Evolutionary conservation across 2,888 invertebrate species (phyloP), one percentile per base, ranked within the genome.

Genomic region (Salpingus planirostris): DNA sequence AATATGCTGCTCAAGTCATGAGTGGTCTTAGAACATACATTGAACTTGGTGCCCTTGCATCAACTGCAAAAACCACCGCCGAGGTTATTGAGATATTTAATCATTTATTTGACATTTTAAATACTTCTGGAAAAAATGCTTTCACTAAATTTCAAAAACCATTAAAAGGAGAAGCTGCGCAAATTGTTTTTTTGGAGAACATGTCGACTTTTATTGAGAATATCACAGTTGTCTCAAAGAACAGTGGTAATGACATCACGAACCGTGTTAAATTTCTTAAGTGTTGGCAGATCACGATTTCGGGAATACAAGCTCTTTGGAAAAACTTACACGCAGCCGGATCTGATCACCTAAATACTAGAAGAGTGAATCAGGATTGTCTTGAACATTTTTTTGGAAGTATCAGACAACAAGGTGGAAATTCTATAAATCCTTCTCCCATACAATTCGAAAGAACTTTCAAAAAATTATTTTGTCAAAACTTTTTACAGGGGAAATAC

Each of bases 401-500:
- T 24, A 29, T 45, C 15, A 29, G 46, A 15, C 42, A 43, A 32
- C 38, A 43, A 36, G 32, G 38, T 11, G 43, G 44, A 12, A 46
- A 45, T 26, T 30, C 23, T 12, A 34, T 40, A 10, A 46, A 45
- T 27, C 46, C 47, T n/a, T 45, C 46, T 10, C 42, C 49, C 5
- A 38, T 48, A 1, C 44, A 46, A 11, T 45, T 45, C 29, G 22
- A 26, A 29, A 37, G 42, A 14, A 33, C 42, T 3, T 46, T 41
- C 30, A 43, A 31, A 31, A 46, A 46, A 36, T 14, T 38, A 7
- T 46, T 46, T 36, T 35, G 29, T 15, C 30, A 31, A 30, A 33
- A 32, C 33, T 41, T 25, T 30, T 33, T 33, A 40, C 27, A 21
- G 35, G 3, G 29, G 13, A 8, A 29, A 12, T 85, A 81, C 43